Base-by-base conservation (phyloP, 2,113 vertebrate species). In the Machaerirhynchus nigripectus region DNA sequence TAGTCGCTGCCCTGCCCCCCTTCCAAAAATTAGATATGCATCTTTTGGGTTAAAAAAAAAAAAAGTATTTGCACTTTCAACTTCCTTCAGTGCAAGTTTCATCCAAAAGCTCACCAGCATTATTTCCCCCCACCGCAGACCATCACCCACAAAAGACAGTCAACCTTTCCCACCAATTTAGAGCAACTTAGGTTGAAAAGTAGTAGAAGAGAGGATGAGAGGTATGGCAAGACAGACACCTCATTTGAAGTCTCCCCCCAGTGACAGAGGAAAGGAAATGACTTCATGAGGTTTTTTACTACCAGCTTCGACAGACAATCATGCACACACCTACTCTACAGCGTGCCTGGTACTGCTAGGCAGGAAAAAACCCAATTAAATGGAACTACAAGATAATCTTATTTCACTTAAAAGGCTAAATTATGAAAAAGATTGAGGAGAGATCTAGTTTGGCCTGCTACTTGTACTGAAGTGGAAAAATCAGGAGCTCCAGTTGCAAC, bases 81-180 rank as follows among this genome's bases (percentile, higher is more conserved):
- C 55, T 93, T 94, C 59, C 69, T 84, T 77, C 77, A 83, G 44
- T n/a, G 11, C 13, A 31, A 76, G 57, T 69, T 90, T 82, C 49
- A 49, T 17, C 68, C 50, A 39, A 61, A 84, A 92, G 22, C 21
- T 42, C 33, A 74, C 16, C 27, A 67, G 40, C 11, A 26, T 37
- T 50, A 63, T 63, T 57, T 23, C 40, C 26, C 56, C 1, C 15
- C 49, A 42, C 19, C 0, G 0, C 61, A 82, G 44, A 52, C 39
- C 31, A 71, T 22, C 61, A 73, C 2, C 57, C 65, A 2, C 0
- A 0, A 19, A 30, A 81, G 53, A 67, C 0, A 0, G 39, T 30
- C 2, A 0, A 33, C 39, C 52, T n/a, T 83, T 73, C 69, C 42
- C 56, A 73, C 49, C 40, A 46, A 1, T 50, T 76, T n/a, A 76